Evolutionary conservation across 1,140 invertebrate species (phyloP).

Genomic region (Pseudomyrmex dendroicus): DNA sequence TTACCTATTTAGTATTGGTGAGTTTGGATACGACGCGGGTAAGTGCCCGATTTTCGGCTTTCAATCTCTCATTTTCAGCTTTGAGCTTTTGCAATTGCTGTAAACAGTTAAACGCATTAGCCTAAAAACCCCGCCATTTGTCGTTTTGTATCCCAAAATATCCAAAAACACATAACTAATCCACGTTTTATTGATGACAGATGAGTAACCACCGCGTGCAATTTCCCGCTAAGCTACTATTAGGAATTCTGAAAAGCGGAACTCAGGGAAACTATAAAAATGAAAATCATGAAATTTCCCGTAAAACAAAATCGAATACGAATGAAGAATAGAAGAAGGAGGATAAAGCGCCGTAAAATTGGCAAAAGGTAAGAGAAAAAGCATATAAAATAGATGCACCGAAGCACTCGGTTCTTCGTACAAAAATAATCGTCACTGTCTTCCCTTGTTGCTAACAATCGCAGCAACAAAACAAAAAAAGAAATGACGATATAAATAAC

Average conservation of each 20-base stretch:
- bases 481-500: conserved; percentile 59
- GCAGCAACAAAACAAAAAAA: conserved; percentile 76
- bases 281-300: neutral
- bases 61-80: conserved; percentile 98
- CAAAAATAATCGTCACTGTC: conserved; percentile 50
- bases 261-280: conserved; percentile 26
- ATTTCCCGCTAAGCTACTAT: conserved; percentile 33
- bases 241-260: conserved; percentile 65
- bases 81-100: conserved; percentile 99
- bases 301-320: conserved; percentile 32
- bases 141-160: conserved; percentile 57
- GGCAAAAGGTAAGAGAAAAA: conserved; percentile 58
- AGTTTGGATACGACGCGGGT: conserved; percentile 98
- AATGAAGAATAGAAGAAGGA: conserved; percentile 34
- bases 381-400: conserved; percentile 63
- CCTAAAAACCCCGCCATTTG: conserved; percentile 74
- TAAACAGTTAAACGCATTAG: conserved; percentile 88
- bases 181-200: conserved; percentile 17
- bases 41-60: conserved; percentile 97
- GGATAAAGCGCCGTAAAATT: conserved; percentile 53
- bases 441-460: conserved; percentile 72
- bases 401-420: conserved; percentile 67
- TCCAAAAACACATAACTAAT: conserved; percentile 59
- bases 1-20: conserved; percentile 95
- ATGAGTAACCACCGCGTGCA: conserved; percentile 9